Conservation (phyloP, 2,888 invertebrate genomes). For the Habroteleia sp. region DNA sequence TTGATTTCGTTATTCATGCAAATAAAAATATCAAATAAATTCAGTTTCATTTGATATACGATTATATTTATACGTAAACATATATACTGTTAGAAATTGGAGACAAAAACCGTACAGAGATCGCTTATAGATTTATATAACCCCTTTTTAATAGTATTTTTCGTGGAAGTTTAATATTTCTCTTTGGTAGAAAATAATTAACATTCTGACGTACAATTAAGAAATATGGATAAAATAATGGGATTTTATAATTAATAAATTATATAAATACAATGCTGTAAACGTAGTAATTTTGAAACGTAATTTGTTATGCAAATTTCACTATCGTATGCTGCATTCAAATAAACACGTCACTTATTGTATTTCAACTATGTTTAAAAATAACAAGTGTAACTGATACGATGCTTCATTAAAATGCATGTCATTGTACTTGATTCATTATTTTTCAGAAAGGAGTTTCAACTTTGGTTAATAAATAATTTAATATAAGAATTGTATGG, state of each 20-base stretch:
- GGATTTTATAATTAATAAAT: slow-evolving; percentile 18
- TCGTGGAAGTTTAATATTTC: no score
- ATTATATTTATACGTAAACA: no score
- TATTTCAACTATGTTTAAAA: slow-evolving; percentile 54
- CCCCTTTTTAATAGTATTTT: no score
- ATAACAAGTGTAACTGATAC: slow-evolving; percentile 49
- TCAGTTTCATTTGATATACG: no score
- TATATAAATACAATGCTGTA: slow-evolving; percentile 13
- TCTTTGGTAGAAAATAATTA: slow-evolving; percentile 17
- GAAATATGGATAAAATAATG: slow-evolving; percentile 22
- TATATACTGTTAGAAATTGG: no score
- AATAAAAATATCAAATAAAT: no score
- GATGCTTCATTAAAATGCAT: slow-evolving; percentile 41
- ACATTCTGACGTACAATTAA: background rate
- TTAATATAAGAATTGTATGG: slow-evolving; percentile 17
- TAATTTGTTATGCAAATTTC: slow-evolving; percentile 24
- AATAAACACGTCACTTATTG: slow-evolving; percentile 45
- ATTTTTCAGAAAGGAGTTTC: slow-evolving; percentile 49
- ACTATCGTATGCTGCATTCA: slow-evolving; percentile 21
- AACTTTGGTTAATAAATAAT: slow-evolving; percentile 50
- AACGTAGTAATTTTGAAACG: slow-evolving; percentile 11
- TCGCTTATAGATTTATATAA: no score
- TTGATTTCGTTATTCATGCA: no score
- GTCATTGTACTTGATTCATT: slow-evolving; percentile 54
- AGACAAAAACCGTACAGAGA: no score